Conservation (phyloP, 2,888 invertebrate species). For the Rhagonycha lutea region DNA sequence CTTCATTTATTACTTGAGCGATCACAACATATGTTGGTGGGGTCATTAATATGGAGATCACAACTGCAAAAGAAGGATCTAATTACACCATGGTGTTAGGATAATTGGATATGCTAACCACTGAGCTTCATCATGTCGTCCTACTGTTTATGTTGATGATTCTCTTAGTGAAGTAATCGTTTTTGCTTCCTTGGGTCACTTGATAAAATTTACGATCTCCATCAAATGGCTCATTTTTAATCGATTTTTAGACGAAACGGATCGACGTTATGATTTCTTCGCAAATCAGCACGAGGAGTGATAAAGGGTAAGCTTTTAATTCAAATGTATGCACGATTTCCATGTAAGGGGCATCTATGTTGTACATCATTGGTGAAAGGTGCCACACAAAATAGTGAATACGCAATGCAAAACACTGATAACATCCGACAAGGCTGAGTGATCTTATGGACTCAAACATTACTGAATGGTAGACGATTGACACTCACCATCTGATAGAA, state of each 20-base stretch:
- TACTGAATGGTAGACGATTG: slow-evolving; percentile 44
- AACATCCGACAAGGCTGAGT: slow-evolving; percentile 44
- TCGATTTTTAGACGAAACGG: background rate
- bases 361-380: slow-evolving; percentile 50
- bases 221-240: background rate
- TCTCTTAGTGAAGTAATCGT: background rate
- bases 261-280: background rate
- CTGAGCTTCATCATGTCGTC: slow-evolving; percentile 1
- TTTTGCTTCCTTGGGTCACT: background rate
- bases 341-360: slow-evolving; percentile 44
- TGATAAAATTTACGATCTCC: background rate
- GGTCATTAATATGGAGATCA: slow-evolving; percentile 13
- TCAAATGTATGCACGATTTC: slow-evolving; percentile 36
- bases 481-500: slow-evolving; percentile 45
- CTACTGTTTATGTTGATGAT: slow-evolving; percentile 12
- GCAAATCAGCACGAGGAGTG: background rate
- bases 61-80: slow-evolving; percentile 4
- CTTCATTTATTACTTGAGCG: background rate
- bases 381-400: slow-evolving; percentile 49
- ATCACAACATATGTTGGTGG: background rate
- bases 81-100: slow-evolving; percentile 13
- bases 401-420: slow-evolving; percentile 39
- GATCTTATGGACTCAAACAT: slow-evolving; percentile 35
- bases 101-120: slow-evolving; percentile 10
- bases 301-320: slow-evolving; percentile 23